Base-by-base conservation (phyloP, 1,140 invertebrate species). In the Homarus americanus region DNA sequence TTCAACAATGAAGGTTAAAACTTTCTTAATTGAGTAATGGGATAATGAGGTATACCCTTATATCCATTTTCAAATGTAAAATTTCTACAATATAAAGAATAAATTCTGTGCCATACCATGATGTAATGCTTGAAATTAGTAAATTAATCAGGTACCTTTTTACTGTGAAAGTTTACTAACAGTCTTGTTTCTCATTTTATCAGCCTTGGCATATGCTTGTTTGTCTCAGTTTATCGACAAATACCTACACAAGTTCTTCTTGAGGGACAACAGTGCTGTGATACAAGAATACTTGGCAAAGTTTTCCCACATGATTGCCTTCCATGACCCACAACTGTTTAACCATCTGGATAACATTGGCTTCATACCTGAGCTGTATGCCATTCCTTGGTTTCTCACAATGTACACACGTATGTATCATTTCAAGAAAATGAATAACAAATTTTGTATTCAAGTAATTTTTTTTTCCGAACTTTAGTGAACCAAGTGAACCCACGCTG, bases 321-420 rank as follows among this genome's bases (percentile, higher is more conserved):
- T 99, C 94, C 98, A 99, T 94, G 99, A 99, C 94, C 98, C 99
- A 15, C 95, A 97, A 82, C 94, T 99, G 72, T 97, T 97, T 0
- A 98, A 97, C 94, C 99, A 99, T 95, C 95, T 99, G 53, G 96
- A 97, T 93, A 96, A 96, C 9, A 99, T 99, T 93, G 97, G 97
- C 93, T 99, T 99, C 94, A 97, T 99, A 93, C 98, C 99, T 0
- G 98, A 99, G 95, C 95, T 99, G 1, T 99, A 99, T 95, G 98
- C 99, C n/a, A 99, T 99, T 94, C 99, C 99, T 0, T 99, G 99
- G 99, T 99, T 99, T 94, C 95, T 99, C 9, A 99, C 99, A 15
- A 99, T 99, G 98, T 99, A 99, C 95, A 99, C 99, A 87, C 99
- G 98, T 99, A 96, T 96, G 97, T 97, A 66, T 15, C 32, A 3